Evolutionary conservation across 2,797 vertebrate genomes (phyloP).

Genomic region (Phalanger gymnotis): DNA sequence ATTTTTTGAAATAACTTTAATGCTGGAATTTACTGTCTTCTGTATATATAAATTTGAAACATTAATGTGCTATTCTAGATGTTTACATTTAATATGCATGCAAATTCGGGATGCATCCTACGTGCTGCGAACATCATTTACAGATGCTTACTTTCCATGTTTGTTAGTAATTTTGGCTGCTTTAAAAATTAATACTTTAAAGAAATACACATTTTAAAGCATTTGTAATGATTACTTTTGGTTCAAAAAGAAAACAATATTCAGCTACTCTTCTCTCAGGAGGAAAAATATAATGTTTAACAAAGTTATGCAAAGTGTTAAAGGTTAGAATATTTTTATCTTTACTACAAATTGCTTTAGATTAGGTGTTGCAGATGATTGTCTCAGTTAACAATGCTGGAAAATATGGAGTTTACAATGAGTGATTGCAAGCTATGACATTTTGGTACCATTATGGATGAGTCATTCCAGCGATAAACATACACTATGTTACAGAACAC

Average conservation of each 20-base stretch:
- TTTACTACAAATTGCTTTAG: constrained; percentile 23
- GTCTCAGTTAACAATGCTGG: constrained; percentile 52
- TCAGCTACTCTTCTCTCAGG: background rate
- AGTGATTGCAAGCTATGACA: constrained; percentile 13
- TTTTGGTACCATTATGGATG: fast-evolving
- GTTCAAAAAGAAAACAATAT: constrained; percentile 10
- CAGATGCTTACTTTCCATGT: constrained; percentile 56
- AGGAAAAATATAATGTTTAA: constrained; percentile 13
- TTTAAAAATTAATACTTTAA: constrained; percentile 78
- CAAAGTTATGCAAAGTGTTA: constrained; percentile 51
- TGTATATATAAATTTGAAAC: constrained; percentile 73
- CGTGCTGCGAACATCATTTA: constrained; percentile 70
- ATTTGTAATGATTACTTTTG: constrained; percentile 67
- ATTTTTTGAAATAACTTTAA: constrained; percentile 68
- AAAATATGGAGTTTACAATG: constrained; percentile 40
- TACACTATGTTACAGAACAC: background rate
- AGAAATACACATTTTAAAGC: constrained; percentile 61
- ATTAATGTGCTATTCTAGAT: constrained; percentile 70
- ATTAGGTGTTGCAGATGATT: constrained; percentile 18
- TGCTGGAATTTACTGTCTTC: constrained; percentile 75
- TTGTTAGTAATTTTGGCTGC: constrained; percentile 70
- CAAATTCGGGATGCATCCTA: constrained; percentile 76
- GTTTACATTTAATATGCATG: constrained; percentile 79
- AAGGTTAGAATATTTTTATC: constrained; percentile 30
- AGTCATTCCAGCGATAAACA: constrained; percentile 13